phyloP scores from a whole-genome alignment of 2,888 invertebrate genomes.

The Tenthredo distinguenda region DNA sequence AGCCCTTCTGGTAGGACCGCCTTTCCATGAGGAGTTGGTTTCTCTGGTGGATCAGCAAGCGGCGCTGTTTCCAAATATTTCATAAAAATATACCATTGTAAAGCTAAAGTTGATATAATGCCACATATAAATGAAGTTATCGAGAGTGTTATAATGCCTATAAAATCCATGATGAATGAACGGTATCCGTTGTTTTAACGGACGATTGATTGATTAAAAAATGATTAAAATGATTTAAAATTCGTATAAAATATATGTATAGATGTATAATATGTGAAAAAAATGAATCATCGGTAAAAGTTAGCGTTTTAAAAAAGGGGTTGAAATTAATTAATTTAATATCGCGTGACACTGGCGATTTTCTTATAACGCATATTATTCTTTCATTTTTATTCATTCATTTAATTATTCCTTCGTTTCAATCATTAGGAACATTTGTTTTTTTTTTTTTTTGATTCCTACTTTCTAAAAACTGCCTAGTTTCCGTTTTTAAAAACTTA shows the following conservation, averaged over 20 bases:
- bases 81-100: slow-evolving; percentile 76
- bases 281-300: background rate
- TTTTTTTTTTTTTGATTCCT: background rate
- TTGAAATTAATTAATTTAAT: background rate
- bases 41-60: slow-evolving; percentile 71
- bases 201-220: background rate
- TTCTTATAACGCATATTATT: background rate
- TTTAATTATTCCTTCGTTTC: background rate
- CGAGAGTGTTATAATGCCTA: slow-evolving; percentile 70
- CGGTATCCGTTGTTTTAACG: background rate
- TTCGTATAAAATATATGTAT: slow-evolving; percentile 28
- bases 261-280: background rate
- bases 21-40: slow-evolving; percentile 71
- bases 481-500: background rate
- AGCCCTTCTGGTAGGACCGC: slow-evolving; percentile 77
- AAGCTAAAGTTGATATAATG: slow-evolving; percentile 73
- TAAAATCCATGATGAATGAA: slow-evolving; percentile 72
- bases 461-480: background rate
- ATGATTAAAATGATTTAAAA: background rate
- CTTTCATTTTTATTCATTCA: background rate
- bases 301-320: background rate
- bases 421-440: background rate
- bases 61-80: slow-evolving; percentile 76
- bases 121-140: slow-evolving; percentile 75
- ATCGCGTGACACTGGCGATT: background rate